Evolutionary conservation across 2,888 invertebrate genomes (phyloP).

Genomic region (Amphimallon solstitiale): DNA sequence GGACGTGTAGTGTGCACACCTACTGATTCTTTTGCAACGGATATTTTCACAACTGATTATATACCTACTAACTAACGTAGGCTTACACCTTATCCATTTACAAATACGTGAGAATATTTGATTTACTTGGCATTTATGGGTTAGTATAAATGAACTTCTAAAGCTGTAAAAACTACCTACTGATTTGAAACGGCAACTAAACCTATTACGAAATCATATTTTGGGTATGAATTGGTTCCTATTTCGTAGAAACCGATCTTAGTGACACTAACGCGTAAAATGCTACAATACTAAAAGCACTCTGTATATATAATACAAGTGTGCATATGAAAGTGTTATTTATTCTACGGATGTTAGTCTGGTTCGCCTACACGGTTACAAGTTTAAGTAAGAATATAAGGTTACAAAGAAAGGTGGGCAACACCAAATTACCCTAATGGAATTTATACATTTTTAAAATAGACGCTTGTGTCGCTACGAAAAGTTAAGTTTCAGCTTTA

Average conservation of each 20-base stretch:
- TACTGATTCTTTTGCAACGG: conserved; percentile 24
- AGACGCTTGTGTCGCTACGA: too few species aligned
- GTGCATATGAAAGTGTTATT: conserved; percentile 18
- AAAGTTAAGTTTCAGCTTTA: too few species aligned
- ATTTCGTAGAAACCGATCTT: conserved; percentile 5
- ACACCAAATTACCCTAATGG: conserved; percentile 20
- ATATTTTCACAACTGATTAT: conserved; percentile 30
- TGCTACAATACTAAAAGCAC: conserved; percentile 11
- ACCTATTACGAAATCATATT: conserved; percentile 12
- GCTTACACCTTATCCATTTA: conserved; percentile 19
- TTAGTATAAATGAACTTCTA: neutral
- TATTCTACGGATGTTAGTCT: conserved; percentile 26
- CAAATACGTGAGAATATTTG: conserved; percentile 32
- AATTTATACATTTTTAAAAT: conserved; percentile 8
- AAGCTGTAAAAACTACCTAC: conserved; percentile 20
- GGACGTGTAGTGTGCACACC: conserved; percentile 1
- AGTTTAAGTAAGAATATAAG: conserved; percentile 26
- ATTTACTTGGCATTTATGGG: conserved; percentile 12
- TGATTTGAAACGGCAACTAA: neutral
- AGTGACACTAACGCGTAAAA: conserved; percentile 17
- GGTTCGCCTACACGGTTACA: conserved; percentile 28
- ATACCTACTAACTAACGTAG: conserved; percentile 19
- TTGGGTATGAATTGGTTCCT: conserved; percentile 10
- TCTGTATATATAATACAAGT: neutral
- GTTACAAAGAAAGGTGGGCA: conserved; percentile 26